Evolutionary conservation across 2,113 vertebrate genomes (phyloP).

Genomic region (Aegotheles bennettii): DNA sequence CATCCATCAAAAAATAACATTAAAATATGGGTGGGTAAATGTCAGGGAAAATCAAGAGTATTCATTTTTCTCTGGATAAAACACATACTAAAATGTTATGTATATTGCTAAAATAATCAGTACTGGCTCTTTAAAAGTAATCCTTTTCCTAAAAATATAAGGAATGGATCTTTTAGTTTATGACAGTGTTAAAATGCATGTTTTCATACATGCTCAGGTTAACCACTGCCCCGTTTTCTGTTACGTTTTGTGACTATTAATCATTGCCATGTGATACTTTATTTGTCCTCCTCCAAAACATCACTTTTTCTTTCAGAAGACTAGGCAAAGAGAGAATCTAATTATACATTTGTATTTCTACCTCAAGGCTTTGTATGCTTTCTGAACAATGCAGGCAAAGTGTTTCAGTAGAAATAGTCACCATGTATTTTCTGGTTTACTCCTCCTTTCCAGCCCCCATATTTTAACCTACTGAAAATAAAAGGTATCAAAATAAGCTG

Average conservation of each 20-base stretch:
- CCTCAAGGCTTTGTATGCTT: background rate
- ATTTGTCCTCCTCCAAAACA: background rate
- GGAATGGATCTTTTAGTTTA: background rate
- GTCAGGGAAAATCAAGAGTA: background rate
- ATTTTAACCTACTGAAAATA: background rate
- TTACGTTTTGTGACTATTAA: background rate
- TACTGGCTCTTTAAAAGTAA: background rate
- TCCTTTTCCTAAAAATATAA: background rate
- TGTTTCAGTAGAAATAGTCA: background rate
- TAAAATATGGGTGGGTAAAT: background rate
- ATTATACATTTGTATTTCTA: background rate
- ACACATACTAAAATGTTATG: background rate
- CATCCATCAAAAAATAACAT: background rate
- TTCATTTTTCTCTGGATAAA: background rate
- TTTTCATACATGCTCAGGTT: slow-evolving; percentile 16
- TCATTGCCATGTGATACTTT: background rate
- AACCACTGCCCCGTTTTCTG: background rate
- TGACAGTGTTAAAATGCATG: background rate
- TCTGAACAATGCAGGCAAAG: background rate
- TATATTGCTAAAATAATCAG: background rate
- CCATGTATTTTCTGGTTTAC: background rate
- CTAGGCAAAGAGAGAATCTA: background rate
- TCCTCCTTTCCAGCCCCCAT: background rate
- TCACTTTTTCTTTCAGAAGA: background rate
- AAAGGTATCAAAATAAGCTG: background rate